These are phyloP conservation scores for Drosophila equinoxialis DNA, from an alignment of 1,140 invertebrate species.

Conservation along the genomic window DNA sequence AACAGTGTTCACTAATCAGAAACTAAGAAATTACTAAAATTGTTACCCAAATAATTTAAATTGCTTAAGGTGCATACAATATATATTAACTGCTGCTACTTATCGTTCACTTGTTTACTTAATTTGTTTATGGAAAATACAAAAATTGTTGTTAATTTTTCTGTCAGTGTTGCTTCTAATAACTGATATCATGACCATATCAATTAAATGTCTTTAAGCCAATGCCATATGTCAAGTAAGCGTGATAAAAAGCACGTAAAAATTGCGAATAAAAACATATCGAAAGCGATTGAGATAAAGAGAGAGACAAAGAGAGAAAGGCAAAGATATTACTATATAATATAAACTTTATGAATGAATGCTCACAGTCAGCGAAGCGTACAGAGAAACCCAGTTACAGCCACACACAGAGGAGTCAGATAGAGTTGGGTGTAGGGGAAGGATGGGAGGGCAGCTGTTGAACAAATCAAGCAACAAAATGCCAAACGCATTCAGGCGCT, in stretches of 20 bases:
- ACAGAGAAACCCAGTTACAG: constrained; percentile 25
- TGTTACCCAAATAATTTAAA: too few species aligned
- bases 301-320: constrained; percentile 16
- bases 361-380: constrained; percentile 48
- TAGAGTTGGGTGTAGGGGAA: not conserved
- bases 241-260: constrained; percentile 65
- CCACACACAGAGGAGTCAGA: not conserved
- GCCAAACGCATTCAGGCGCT: constrained; percentile 56
- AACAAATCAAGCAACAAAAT: constrained; percentile 42
- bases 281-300: constrained; percentile 5
- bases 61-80: too few species aligned
- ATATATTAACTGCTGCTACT: too few species aligned
- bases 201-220: constrained; percentile 63
- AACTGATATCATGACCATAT: constrained; percentile 36
- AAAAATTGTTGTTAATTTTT: not conserved
- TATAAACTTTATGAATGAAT: constrained; percentile 62
- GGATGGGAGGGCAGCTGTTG: constrained; percentile 26
- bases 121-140: not conserved
- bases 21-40: too few species aligned
- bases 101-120: too few species aligned
- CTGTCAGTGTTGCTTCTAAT: not conserved
- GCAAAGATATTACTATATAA: constrained; percentile 23
- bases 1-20: too few species aligned
- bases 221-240: constrained; percentile 38
- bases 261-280: constrained; percentile 30